Conservation (phyloP, 2,113 vertebrate species). For the Epinephelus fuscoguttatus region DNA sequence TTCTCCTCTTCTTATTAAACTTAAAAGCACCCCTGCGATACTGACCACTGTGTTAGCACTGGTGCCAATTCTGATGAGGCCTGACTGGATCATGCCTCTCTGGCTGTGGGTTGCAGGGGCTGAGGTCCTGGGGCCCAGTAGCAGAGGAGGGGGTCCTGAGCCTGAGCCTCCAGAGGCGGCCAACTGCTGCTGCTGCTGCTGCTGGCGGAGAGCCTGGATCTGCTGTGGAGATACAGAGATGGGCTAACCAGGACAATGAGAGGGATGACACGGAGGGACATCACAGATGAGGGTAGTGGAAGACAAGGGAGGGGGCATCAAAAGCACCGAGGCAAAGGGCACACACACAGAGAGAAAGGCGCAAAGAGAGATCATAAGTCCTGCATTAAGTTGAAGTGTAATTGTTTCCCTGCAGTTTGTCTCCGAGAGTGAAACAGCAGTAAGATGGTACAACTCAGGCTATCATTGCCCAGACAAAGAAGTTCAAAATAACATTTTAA, state of each 20-base stretch:
- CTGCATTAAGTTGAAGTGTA: slow-evolving; percentile 10
- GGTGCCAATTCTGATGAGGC: slow-evolving; percentile 83
- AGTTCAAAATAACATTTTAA: neutral
- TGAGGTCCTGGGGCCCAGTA: slow-evolving; percentile 91
- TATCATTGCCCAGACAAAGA: slow-evolving; percentile 5
- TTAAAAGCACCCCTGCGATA: slow-evolving; percentile 50
- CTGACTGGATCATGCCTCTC: slow-evolving; percentile 91
- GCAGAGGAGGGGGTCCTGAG: slow-evolving; percentile 90
- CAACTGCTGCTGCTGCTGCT: slow-evolving; percentile 93
- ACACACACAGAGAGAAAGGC: slow-evolving; percentile 61
- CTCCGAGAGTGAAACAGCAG: slow-evolving; percentile 17
- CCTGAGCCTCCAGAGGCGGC: slow-evolving; percentile 86
- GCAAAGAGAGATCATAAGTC: slow-evolving; percentile 65
- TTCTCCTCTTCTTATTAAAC: neutral
- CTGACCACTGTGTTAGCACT: slow-evolving; percentile 76
- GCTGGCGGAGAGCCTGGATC: slow-evolving; percentile 93
- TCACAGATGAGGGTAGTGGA: slow-evolving; percentile 40
- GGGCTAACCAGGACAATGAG: slow-evolving; percentile 81
- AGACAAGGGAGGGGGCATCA: slow-evolving; percentile 46
- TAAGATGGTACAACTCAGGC: neutral
- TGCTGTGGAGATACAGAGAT: slow-evolving; percentile 91
- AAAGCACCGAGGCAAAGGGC: slow-evolving; percentile 66
- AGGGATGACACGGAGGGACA: slow-evolving; percentile 53
- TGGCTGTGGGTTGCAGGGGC: slow-evolving; percentile 86
- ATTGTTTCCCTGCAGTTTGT: slow-evolving; percentile 34